Base-by-base conservation (phyloP, 2,797 vertebrate species). In the Sphenopsis melanotis region DNA sequence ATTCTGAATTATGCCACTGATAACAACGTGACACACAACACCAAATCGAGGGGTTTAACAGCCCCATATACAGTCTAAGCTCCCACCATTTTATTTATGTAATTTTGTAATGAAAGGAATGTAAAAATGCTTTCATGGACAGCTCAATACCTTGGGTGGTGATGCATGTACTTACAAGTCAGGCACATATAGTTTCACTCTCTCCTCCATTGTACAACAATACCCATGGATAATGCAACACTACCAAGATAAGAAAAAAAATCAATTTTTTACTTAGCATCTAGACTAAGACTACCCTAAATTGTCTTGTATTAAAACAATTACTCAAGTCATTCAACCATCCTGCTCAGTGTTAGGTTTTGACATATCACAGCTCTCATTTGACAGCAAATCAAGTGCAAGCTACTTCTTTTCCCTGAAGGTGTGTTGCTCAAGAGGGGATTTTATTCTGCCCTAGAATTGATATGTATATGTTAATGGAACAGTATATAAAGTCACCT, bases 401-500 rank as follows among this genome's bases (percentile, higher is more conserved):
- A 91, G 59, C 49, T 59, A 30, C 34, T 52, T 64, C 30, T 85
- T 82, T 80, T 84, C 85, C 80, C 92, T 71, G 55, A 69, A 88
- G 88, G 79, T 14, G 22, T 39, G 57, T 55, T 87, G 53, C 60
- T 93, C 64, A 68, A 87, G 87, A 89, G 61, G 68, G 24, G 57
- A 89, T 82, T 95, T 90, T 86, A 92, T 76, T 86, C 68, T 60
- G 84, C 61, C 95, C 94, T 93, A 96, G 93, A 97, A 97, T 84
- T 86, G 29, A 89, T 84, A 89, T 10, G 89, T 94, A 81, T 94
- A 95, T 72, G 85, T 82, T 95, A 94, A 95, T 93, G 68, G 86
- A 89, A 83, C 83, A 87, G 90, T 95, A 96, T 96, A 89, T 96
- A 96, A 96, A 97, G 96, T 96, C 95, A 96, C 83, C 94, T 96